phyloP scores from a whole-genome alignment of 2,888 invertebrate species.

The Brenthis ino region DNA sequence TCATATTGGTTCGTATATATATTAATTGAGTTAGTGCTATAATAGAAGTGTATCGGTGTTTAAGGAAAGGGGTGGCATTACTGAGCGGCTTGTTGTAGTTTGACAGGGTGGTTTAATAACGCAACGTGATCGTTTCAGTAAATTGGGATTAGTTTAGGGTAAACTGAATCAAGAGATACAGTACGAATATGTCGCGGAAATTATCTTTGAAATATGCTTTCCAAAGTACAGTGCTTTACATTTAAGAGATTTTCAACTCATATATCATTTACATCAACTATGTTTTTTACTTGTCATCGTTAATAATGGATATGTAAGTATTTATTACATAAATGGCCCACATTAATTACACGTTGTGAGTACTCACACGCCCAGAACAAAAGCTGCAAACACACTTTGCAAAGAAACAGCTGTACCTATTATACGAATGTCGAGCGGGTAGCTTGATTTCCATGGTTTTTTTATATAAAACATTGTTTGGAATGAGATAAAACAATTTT shows the following conservation, averaged over 20 bases:
- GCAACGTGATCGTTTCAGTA: conserved; percentile 71
- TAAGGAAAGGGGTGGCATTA: conserved; percentile 64
- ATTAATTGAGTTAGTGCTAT: conserved; percentile 58
- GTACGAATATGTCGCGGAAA: conserved; percentile 58
- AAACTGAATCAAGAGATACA: conserved; percentile 63
- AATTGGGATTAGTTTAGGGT: conserved; percentile 72
- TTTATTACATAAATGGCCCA: conserved; percentile 51
- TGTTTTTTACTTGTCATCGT: too few species aligned
- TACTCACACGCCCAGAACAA: conserved; percentile 51
- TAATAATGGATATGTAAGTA: conserved; percentile 15
- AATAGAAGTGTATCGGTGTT: conserved; percentile 64
- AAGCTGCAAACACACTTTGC: conserved; percentile 43
- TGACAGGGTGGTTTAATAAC: conserved; percentile 79
- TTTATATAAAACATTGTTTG: too few species aligned
- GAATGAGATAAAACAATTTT: too few species aligned
- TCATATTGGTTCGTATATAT: conserved; percentile 33
- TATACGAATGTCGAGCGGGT: neutral
- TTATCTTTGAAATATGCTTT: conserved; percentile 16
- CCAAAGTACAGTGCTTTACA: neutral
- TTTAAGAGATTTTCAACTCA: neutral
- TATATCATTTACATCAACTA: too few species aligned
- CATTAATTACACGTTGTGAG: conserved; percentile 54
- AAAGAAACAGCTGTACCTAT: conserved; percentile 38
- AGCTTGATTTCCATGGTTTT: too few species aligned
- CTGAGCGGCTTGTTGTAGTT: conserved; percentile 76